Percentiles rank a stretch among this genome's conserved stretches.
These are phyloP conservation scores for Trachemys scripta DNA, from an alignment of 2,113 vertebrate species.

Conservation along the genomic window DNA sequence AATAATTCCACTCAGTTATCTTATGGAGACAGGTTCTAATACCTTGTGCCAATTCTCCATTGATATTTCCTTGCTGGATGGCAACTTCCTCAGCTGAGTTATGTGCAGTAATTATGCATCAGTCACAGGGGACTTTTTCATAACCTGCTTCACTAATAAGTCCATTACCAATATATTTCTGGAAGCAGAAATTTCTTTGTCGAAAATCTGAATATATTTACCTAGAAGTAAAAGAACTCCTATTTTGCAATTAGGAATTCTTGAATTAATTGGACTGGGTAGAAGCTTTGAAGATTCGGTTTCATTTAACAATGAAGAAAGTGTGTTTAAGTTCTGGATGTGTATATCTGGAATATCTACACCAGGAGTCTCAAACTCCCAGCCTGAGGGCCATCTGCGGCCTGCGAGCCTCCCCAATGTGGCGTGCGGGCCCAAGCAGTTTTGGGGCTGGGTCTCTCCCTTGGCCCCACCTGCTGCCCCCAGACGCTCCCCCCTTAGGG, in stretches of 20 bases:
- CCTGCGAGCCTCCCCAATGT: too few relatives aligned
- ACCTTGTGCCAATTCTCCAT: neutral
- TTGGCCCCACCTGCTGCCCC: too few relatives aligned
- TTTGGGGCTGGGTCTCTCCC: too few relatives aligned
- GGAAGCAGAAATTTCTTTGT: neutral
- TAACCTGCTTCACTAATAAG: neutral
- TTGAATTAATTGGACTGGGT: neutral
- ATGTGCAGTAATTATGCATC: neutral
- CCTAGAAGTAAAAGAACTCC: neutral
- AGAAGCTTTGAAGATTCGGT: neutral
- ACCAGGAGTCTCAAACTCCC: neutral
- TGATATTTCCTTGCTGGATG: slow-evolving; percentile 30
- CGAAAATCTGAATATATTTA: neutral
- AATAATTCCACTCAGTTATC: slow-evolving; percentile 34
- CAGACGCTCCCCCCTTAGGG: too few relatives aligned
- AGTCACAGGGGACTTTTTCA: neutral
- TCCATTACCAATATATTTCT: neutral
- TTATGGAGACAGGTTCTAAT: slow-evolving; percentile 37
- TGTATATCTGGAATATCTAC: neutral
- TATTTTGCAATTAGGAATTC: neutral
- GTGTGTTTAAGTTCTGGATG: accelerated
- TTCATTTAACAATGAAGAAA: neutral
- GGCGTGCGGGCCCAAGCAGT: too few relatives aligned
- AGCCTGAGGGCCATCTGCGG: too few relatives aligned
- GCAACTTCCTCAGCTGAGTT: neutral